phyloP scores from a whole-genome alignment of 2,113 vertebrate species.

The Sylvia atricapilla region DNA sequence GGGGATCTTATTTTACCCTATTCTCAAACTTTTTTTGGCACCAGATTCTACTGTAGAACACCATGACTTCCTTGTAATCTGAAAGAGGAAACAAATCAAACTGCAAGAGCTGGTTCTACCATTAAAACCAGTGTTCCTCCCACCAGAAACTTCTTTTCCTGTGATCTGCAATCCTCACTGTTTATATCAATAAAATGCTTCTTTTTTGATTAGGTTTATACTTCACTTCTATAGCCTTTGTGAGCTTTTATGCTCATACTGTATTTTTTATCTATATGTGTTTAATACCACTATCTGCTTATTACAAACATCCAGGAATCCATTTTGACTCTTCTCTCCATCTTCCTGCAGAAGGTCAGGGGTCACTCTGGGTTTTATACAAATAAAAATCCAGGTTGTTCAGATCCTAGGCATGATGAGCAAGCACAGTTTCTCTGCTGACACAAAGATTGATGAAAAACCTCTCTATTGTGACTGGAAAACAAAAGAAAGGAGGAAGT shows the following conservation, averaged over 20 bases:
- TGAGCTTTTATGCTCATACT: background rate
- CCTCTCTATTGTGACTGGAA: background rate
- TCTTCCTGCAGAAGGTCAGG: background rate
- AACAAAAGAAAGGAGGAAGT: background rate
- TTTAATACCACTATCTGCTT: background rate
- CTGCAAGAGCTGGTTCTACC: background rate
- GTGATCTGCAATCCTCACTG: background rate
- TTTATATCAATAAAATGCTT: background rate
- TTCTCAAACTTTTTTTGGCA: background rate
- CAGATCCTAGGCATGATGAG: fast-evolving
- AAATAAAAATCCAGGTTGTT: background rate
- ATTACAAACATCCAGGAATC: background rate
- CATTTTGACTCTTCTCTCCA: background rate
- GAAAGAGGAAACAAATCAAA: background rate
- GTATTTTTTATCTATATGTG: background rate
- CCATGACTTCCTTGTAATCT: background rate
- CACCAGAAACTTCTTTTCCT: background rate
- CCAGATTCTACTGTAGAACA: background rate
- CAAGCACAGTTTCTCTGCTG: background rate
- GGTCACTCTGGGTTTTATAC: background rate
- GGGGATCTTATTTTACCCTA: background rate
- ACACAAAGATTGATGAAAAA: background rate
- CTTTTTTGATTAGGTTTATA: background rate
- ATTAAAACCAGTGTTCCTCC: background rate
- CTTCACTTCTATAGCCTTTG: background rate